Conservation (phyloP, 2,888 invertebrate genomes). For the Stictocephala bisonia region DNA sequence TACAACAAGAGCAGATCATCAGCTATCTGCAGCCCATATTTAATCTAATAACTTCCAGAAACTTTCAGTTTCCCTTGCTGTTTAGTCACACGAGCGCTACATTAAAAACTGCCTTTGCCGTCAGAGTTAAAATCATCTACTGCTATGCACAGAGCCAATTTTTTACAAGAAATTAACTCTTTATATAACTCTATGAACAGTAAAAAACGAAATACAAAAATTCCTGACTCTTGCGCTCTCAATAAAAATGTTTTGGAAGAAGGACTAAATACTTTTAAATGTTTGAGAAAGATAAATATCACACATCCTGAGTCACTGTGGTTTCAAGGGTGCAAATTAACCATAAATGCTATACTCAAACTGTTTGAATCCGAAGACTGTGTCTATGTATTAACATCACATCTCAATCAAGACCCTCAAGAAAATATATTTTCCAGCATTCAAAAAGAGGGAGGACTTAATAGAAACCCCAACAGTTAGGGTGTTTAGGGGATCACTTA, state of each 20-base stretch:
- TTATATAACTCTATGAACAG: constrained; percentile 57
- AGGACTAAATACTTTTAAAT: constrained; percentile 22
- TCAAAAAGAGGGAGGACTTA: constrained; percentile 55
- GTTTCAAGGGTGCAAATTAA: constrained; percentile 56
- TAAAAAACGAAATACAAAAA: constrained; percentile 47
- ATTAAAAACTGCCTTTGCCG: constrained; percentile 51
- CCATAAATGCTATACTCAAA: constrained; percentile 54
- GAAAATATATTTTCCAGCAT: constrained; percentile 57
- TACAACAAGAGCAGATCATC: constrained; percentile 51
- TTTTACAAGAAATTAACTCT: constrained; percentile 55
- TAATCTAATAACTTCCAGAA: constrained; percentile 46
- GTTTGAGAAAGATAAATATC: constrained; percentile 43
- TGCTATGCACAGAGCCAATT: constrained; percentile 53
- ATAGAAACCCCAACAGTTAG: constrained; percentile 53
- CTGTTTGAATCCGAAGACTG: constrained; percentile 54
- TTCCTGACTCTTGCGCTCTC: constrained; percentile 49
- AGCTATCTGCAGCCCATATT: constrained; percentile 33
- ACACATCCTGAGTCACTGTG: constrained; percentile 54
- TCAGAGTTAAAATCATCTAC: constrained; percentile 48
- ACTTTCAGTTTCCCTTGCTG: constrained; percentile 46
- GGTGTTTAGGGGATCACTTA: constrained; percentile 39
- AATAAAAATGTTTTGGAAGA: constrained; percentile 46
- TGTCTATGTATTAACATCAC: constrained; percentile 3
- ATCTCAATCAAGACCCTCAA: constrained; percentile 53
- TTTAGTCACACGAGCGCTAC: constrained; percentile 57